phyloP scores from a whole-genome alignment of 2,113 vertebrate species.

The Cavia porcellus region DNA sequence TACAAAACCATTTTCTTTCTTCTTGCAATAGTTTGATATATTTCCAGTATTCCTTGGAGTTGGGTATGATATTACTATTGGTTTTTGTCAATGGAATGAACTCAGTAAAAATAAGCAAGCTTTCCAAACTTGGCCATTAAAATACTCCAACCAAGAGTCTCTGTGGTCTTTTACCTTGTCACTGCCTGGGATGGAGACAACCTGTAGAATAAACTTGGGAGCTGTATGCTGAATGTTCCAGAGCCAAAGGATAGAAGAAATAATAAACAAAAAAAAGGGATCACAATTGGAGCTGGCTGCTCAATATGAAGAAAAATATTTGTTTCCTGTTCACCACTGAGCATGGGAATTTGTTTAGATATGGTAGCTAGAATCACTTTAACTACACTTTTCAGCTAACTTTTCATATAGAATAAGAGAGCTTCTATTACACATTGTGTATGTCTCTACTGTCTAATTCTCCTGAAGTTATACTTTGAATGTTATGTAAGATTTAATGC shows the following conservation, averaged over 20 bases:
- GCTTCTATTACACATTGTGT: background rate
- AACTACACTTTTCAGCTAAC: background rate
- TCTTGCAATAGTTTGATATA: background rate
- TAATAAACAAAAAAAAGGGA: background rate
- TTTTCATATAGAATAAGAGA: background rate
- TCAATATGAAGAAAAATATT: background rate
- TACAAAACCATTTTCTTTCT: background rate
- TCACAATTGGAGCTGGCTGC: background rate
- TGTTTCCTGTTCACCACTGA: background rate
- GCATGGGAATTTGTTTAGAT: conserved; percentile 12
- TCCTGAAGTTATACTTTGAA: background rate
- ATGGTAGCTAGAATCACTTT: background rate
- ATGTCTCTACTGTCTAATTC: background rate
- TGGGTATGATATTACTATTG: background rate
- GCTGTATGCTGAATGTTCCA: background rate
- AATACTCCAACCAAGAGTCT: background rate
- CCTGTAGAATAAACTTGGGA: background rate
- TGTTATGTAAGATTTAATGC: background rate
- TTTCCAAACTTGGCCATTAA: background rate
- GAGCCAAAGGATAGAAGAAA: background rate
- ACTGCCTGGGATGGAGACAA: background rate
- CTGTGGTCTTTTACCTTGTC: background rate
- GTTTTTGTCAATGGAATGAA: background rate
- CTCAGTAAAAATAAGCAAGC: background rate
- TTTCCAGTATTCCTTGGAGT: conserved; percentile 38